Evolutionary conservation across 2,797 vertebrate genomes (phyloP).

Genomic region (Poeciliopsis presidionis): DNA sequence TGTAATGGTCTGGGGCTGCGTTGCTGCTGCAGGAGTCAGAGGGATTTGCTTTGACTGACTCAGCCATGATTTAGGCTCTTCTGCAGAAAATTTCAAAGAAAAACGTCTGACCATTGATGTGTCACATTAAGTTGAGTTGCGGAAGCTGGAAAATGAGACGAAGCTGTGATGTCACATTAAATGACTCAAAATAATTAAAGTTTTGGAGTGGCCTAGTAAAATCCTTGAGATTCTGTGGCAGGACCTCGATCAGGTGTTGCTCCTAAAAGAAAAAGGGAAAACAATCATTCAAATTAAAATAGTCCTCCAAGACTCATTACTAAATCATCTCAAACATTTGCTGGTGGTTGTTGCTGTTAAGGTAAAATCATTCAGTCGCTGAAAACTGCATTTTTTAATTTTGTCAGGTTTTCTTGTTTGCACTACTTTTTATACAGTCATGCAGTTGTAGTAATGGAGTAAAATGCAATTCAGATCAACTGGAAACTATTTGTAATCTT

Average conservation of each 20-base stretch:
- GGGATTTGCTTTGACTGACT: background rate
- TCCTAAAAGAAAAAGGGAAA: background rate
- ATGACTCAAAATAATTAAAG: background rate
- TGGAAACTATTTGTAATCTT: background rate
- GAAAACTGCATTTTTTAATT: background rate
- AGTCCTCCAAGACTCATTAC: background rate
- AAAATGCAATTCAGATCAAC: background rate
- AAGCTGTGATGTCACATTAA: background rate
- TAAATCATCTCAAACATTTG: background rate
- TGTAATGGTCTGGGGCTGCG: background rate
- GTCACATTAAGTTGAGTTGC: background rate
- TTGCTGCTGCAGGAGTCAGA: background rate
- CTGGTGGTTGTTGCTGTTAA: background rate
- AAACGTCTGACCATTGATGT: background rate
- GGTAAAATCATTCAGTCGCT: background rate
- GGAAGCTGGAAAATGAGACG: background rate
- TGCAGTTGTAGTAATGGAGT: background rate
- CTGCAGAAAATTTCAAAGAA: background rate
- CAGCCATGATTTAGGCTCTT: background rate
- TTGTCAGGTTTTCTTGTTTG: background rate
- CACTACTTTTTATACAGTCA: background rate
- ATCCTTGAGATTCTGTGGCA: background rate
- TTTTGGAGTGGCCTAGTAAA: background rate
- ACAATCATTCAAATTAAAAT: background rate
- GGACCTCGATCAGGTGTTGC: background rate